phyloP scores from a whole-genome alignment of 2,888 invertebrate genomes.

The Drosophila fulvimacula region DNA sequence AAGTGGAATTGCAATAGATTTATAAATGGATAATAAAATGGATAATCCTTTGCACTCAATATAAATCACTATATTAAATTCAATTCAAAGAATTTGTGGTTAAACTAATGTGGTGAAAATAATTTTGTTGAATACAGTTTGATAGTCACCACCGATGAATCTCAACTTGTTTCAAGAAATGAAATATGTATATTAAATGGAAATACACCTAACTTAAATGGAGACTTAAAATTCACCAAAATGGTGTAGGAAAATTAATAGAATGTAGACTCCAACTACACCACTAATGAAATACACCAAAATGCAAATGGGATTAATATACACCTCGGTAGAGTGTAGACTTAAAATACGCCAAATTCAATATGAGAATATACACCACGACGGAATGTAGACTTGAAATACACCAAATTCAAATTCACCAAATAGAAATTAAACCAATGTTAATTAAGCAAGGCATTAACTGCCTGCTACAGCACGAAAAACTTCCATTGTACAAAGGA shows the following conservation, averaged over 20 bases:
- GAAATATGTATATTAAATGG: not conserved
- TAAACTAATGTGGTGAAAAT: not conserved
- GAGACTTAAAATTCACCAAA: not conserved
- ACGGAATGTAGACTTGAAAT: not conserved
- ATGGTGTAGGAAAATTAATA: too few relatives aligned
- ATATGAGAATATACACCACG: not conserved
- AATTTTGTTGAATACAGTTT: not conserved
- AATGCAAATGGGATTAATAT: not conserved
- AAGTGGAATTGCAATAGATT: conserved; percentile 50
- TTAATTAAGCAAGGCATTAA: not conserved
- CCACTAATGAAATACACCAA: not conserved
- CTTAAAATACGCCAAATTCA: not conserved
- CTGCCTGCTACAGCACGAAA: not conserved
- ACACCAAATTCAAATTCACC: not conserved
- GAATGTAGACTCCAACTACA: too few relatives aligned
- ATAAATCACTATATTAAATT: too few relatives aligned
- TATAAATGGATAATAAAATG: not conserved
- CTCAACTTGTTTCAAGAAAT: not conserved
- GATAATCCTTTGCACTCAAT: not conserved
- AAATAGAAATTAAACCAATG: not conserved
- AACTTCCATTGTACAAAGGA: not conserved
- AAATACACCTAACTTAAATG: not conserved
- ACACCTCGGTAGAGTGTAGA: not conserved
- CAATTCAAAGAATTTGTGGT: not conserved
- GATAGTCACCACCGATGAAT: not conserved